A percentile compares a stretch with the other conserved stretches of the same genome.
Conservation (phyloP, 2,888 invertebrate species). For the Crocallis elinguaria region DNA sequence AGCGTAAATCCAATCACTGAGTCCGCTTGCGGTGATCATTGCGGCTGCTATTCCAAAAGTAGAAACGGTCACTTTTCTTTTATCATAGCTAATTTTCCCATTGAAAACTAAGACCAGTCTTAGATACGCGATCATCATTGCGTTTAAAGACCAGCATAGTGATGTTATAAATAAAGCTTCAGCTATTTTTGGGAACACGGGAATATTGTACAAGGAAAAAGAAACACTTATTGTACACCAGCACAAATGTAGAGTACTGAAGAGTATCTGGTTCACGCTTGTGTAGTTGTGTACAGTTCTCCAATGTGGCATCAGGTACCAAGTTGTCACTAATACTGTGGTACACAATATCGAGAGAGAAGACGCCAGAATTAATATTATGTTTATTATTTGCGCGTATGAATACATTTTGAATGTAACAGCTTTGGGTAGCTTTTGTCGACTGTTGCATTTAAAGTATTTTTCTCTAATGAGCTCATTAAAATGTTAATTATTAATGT, state of each 20-base stretch:
- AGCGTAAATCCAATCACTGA: neutral
- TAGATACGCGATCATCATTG: neutral
- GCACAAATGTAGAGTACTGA: neutral
- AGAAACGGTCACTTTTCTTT: neutral
- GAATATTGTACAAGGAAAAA: neutral
- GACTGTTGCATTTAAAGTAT: neutral
- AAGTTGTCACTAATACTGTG: neutral
- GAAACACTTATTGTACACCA: neutral
- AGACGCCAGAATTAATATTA: neutral
- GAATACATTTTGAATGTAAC: neutral
- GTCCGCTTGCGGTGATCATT: neutral
- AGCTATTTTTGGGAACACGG: neutral
- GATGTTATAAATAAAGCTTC: neutral
- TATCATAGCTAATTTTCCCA: conserved; percentile 8
- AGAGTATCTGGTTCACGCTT: conserved; percentile 1
- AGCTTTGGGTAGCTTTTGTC: neutral
- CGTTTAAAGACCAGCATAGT: conserved; percentile 11
- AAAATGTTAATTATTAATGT: neutral
- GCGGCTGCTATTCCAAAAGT: neutral
- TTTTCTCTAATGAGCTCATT: neutral
- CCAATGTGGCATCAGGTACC: conserved; percentile 12
- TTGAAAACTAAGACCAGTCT: conserved; percentile 6
- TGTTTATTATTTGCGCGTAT: neutral
- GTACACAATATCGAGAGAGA: neutral
- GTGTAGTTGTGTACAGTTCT: conserved; percentile 15